Percentiles rank a stretch among this genome's conserved stretches.
These are phyloP conservation scores for Nannoperca australis DNA, from an alignment of 2,797 vertebrate genomes.

Conservation along the genomic window DNA sequence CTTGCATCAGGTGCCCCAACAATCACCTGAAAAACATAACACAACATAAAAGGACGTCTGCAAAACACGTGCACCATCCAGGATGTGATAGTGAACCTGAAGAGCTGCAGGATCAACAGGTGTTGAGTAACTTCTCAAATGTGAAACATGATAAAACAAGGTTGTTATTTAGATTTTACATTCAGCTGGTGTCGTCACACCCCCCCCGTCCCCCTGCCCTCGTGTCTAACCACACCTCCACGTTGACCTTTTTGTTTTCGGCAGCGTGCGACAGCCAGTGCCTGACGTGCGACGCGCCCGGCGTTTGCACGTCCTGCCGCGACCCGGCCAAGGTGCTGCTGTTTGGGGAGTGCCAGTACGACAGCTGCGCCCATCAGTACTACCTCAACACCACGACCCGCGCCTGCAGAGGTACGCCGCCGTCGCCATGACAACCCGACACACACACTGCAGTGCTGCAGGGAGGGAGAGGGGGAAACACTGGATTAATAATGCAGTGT, in stretches of 20 bases:
- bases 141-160: background rate
- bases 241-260: background rate
- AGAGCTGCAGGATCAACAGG: too few species aligned
- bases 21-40: too few species aligned
- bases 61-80: too few species aligned
- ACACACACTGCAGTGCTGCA: background rate
- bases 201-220: background rate
- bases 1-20: too few species aligned
- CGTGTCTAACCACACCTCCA: background rate
- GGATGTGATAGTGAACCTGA: background rate
- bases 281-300: constrained; percentile 85
- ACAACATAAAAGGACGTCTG: too few species aligned
- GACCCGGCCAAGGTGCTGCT: constrained; percentile 91
- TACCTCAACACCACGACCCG: constrained; percentile 91
- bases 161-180: background rate
- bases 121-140: background rate
- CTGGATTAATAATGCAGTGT: constrained; percentile 34
- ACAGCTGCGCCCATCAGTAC: constrained; percentile 93
- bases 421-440: background rate
- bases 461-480: background rate
- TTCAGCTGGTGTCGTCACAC: background rate
- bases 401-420: constrained; percentile 89
- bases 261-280: constrained; percentile 90
- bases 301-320: constrained; percentile 89
- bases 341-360: constrained; percentile 93